Evolutionary conservation across 2,888 invertebrate species (phyloP), one percentile per base, ranked within the genome.

Genomic region (Allacma fusca): DNA sequence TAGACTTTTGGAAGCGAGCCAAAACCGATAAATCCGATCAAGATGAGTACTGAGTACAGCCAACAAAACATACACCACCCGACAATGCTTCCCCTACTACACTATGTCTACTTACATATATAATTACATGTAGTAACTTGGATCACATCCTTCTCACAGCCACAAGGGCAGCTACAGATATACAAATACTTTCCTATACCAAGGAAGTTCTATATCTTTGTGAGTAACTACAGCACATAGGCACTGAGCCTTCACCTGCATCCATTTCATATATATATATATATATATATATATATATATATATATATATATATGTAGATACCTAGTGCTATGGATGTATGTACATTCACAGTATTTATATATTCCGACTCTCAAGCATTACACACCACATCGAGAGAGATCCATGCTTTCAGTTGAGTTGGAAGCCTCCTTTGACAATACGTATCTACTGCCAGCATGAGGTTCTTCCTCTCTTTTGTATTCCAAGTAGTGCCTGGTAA

Each of bases 11-110:
- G 80, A 78, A 67, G 43, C 9, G 57, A 72, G 80, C 80, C 80
- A 80, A 76, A 80, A 80, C 78, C 78, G 78, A 80, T 79, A 79
- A 79, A 78, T 76, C 79, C 68, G 78, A 80, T 80, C 76, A 59
- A 64, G 71, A 71, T 71, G 70, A 70, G 69, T 69, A 57, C 70
- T 69, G 43, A 69, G 34, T 71, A 69, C 40, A 29, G 57, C 67
- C 28, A 67, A 67, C 13, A 34, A 67, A 67, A 67, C 24, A 67
- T 26, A 34, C 67, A 67, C n/a, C 1, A 26, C 28, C 57, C 57
- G 28, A n/a, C 50, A 71, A 4, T 50, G 43, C 2, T 68, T 29
- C 21, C 40, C 34, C 23, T 68, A 9, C 34, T 29, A 29, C 68
- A 29, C 68, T 19, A 1, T 34, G 1, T 40, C 19, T 21, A 5